phyloP scores from a whole-genome alignment of 2,888 invertebrate species.

The Idaea dimidiata region DNA sequence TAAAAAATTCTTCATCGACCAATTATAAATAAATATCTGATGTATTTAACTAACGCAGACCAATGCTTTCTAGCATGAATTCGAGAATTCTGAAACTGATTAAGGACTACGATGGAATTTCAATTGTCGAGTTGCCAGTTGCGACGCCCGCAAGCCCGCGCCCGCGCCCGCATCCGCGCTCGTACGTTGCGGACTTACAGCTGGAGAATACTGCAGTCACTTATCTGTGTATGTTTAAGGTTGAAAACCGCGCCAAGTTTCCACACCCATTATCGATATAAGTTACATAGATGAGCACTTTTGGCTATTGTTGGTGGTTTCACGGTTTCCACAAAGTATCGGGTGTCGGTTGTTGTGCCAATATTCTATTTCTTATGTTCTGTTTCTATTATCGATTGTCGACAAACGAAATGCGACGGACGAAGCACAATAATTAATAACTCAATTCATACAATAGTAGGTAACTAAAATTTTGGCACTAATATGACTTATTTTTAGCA shows the following conservation, averaged over 20 bases:
- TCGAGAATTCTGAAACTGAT: background rate
- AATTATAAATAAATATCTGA: background rate
- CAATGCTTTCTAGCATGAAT: background rate
- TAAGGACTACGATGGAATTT: background rate
- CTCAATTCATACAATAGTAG: too few species aligned
- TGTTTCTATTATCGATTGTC: slow-evolving; percentile 10
- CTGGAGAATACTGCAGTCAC: slow-evolving; percentile 5
- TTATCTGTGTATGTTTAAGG: slow-evolving; percentile 1
- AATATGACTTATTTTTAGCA: too few species aligned
- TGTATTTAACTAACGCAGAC: background rate
- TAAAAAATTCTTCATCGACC: too few species aligned
- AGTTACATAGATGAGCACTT: slow-evolving; percentile 7
- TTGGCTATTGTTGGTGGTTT: slow-evolving; percentile 14
- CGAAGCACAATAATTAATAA: background rate
- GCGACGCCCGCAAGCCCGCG: too few species aligned
- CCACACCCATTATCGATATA: background rate
- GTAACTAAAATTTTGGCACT: too few species aligned
- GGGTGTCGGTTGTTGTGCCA: slow-evolving; percentile 12
- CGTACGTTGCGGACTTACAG: background rate
- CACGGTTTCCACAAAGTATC: slow-evolving; percentile 8
- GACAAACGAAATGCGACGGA: slow-evolving; percentile 7
- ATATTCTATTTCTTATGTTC: slow-evolving; percentile 10
- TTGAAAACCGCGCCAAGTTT: background rate
- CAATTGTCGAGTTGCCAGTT: background rate
- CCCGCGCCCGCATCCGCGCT: too few species aligned